Evolutionary conservation across 2,888 invertebrate genomes (phyloP), one percentile per base, ranked within the genome.

Genomic region (Bombyx huttoni): DNA sequence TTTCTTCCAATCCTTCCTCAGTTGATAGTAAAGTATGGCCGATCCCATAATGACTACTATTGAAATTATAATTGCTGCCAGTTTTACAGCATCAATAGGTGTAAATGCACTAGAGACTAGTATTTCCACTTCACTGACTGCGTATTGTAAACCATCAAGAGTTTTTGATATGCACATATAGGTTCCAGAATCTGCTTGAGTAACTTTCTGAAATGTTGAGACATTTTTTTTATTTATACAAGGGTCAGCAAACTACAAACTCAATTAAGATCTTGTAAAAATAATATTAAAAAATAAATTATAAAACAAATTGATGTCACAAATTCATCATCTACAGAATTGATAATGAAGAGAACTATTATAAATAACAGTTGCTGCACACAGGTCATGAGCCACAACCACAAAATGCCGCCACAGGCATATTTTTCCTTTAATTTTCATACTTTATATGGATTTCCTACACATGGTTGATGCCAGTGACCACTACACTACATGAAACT

Each of bases 101-200:
- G 80, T 66, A 60, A 85, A 85, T 59, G 73, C 53, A 3, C 85
- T 89, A 56, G 83, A 88, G 0, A 92, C 92, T 49, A 92, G 78
- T 77, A 92, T 87, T 65, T 92, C 89, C 34, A 92, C 89, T 54
- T 89, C 83, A 47, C 90, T 89, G 34, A 91, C 85, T 53, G 89
- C 89, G 24, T 90, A 78, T 6, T 88, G 82, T 52, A 81, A 75
- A 49, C 89, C 86, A 61, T 80, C 79, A 49, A 92, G 67, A 49
- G 90, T 90, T 66, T 85, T 90, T 6, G 93, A 92, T 53, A 92
- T 73, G 64, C 93, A 93, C 65, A 89, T 90, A 70, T 93, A 93
- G 56, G 89, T 85, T 1, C 93, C 93, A 53, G 91, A 86, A 64
- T 93, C 92, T 52, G 84, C 76, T 8, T 90, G 84, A 12, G 91